These are phyloP conservation scores for Sebastes nivosus DNA, from an alignment of 2,797 vertebrate genomes.

Conservation along the genomic window DNA sequence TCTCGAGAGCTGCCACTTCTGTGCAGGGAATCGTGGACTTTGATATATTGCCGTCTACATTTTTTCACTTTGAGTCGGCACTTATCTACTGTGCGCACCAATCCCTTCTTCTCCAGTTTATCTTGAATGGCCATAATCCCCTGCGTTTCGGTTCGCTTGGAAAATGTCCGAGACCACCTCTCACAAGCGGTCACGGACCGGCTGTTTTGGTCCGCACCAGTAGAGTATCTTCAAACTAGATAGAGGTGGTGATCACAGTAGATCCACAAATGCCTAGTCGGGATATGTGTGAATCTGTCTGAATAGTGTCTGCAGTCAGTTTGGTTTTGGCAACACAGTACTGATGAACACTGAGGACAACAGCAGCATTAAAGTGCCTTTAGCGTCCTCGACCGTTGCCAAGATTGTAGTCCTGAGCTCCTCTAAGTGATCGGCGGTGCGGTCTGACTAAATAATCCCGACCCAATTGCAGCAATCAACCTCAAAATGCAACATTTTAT, in stretches of 20 bases:
- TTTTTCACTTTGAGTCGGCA: no score
- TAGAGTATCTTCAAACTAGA: background rate
- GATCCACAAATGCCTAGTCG: background rate
- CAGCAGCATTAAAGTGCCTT: background rate
- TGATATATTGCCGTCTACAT: no score
- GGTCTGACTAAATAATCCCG: background rate
- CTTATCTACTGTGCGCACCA: no score
- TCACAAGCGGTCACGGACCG: no score
- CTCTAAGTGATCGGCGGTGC: background rate
- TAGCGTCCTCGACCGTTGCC: background rate
- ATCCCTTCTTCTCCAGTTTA: no score
- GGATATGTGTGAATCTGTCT: background rate
- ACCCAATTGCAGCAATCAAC: slow-evolving; percentile 20
- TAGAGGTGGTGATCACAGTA: background rate
- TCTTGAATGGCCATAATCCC: background rate
- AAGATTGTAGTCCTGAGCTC: background rate
- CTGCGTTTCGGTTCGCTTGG: background rate
- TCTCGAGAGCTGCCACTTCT: background rate
- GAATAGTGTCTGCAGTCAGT: background rate
- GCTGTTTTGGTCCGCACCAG: background rate
- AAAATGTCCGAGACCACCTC: background rate
- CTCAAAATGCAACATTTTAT: slow-evolving; percentile 15
- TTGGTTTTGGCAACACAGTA: slow-evolving; percentile 2
- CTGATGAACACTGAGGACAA: background rate
- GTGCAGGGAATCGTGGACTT: no score